Evolutionary conservation across 2,888 invertebrate species (phyloP), one percentile per base, ranked within the genome.

Genomic region (Hirudinaria manillensis): DNA sequence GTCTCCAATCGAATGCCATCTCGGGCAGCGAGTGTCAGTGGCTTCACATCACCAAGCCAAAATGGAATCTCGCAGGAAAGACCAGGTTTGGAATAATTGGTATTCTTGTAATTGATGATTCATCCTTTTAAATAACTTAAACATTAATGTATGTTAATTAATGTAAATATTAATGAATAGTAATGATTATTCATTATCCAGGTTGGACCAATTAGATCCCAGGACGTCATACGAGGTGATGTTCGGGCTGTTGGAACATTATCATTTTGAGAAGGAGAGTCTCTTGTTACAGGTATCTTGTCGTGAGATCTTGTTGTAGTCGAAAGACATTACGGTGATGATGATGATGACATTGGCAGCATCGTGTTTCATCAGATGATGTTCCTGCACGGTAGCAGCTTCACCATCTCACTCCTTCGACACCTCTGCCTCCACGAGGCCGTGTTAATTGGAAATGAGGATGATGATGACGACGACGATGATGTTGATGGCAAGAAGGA

Each of bases 51-150:
- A 61, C n/a, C 29, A 61, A 61, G 29, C 61, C 61, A 27, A 29
- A 61, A 27, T 61, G 61, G 61, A 61, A 29, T 29, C 24, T 61
- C 3, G 7, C 61, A 21, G 61, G 61, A 10, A 61, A 61, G 29
- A 61, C 61, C 24, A 61, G 61, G 61, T 61, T 61, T 16, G 16
- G 45, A 45, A 61, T 61, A 24, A 24, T 61, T 61, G 61, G 24
- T n/a, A 16, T 4, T 16, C 24, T n/a, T 4, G 7, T 61, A 2
- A 7, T 45, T 45, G n/a, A n/a, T n/a, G n/a, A n/a, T n/a, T n/a
- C n/a, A n/a, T n/a, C n/a, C n/a, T n/a, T n/a, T n/a, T n/a, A n/a
- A n/a, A n/a, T 45, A 45, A 45, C 45, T 45, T 45, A 6, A 45
- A 45, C n/a, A n/a, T n/a, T n/a, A n/a, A n/a, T n/a, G n/a, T n/a